A percentile compares a stretch with the other conserved stretches of the same genome.
phyloP scores from a whole-genome alignment of 2,888 invertebrate genomes.

The Noctua fimbriata region DNA sequence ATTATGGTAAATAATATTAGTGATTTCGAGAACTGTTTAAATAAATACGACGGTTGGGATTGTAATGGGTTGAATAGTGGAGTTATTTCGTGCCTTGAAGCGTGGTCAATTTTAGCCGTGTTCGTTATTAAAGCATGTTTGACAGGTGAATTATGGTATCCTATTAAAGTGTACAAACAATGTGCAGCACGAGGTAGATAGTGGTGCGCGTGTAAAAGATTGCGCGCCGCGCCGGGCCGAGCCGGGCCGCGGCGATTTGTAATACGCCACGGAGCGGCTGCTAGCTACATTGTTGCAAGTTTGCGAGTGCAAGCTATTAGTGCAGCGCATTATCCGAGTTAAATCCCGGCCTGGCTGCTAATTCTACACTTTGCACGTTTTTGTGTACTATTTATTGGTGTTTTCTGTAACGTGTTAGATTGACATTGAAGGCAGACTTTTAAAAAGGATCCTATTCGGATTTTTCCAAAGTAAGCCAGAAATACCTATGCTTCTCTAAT shows the following conservation, averaged over 20 bases:
- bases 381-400: conserved; percentile 40
- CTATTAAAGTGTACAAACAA: conserved; percentile 67
- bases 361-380: conserved; percentile 55
- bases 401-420: conserved; percentile 48
- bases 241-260: conserved; percentile 66
- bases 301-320: conserved; percentile 59
- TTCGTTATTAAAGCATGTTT: conserved; percentile 63
- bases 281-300: conserved; percentile 61
- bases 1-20: conserved; percentile 52
- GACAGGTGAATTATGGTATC: conserved; percentile 65
- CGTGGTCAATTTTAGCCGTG: conserved; percentile 62
- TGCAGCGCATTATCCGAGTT: conserved; percentile 41
- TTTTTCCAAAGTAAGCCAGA: background rate
- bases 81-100: conserved; percentile 56
- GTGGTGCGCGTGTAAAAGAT: conserved; percentile 61
- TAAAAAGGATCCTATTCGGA: conserved; percentile 4
- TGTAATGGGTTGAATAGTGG: conserved; percentile 47
- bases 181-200: conserved; percentile 64
- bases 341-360: conserved; percentile 47
- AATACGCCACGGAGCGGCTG: conserved; percentile 63
- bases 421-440: conserved; percentile 51
- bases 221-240: conserved; percentile 50
- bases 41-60: conserved; percentile 42
- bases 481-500: background rate
- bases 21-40: conserved; percentile 52